A percentile compares a stretch with the other conserved stretches of the same genome.
phyloP scores from a whole-genome alignment of 2,797 vertebrate species.

The Strix occidentalis region DNA sequence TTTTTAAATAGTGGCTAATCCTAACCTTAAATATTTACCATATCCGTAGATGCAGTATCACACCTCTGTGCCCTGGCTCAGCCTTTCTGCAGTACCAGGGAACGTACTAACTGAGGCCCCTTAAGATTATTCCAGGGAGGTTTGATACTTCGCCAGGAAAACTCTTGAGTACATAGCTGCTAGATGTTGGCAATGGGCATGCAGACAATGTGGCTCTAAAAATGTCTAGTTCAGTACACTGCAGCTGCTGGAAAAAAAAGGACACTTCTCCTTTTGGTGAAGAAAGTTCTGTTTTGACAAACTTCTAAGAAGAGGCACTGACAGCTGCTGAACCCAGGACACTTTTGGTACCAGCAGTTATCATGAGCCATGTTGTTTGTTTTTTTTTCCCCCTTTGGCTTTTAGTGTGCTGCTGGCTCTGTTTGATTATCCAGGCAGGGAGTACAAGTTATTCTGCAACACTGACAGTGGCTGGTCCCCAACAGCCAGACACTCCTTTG shows the following conservation, averaged over 20 bases:
- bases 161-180: slow-evolving; percentile 13
- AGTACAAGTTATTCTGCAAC: not conserved
- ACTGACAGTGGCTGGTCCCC: not conserved
- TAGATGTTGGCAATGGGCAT: slow-evolving; percentile 7
- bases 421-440: not conserved
- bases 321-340: not conserved
- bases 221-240: not conserved
- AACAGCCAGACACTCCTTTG: not conserved
- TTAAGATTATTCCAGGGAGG: slow-evolving; percentile 10
- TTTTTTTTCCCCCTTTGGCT: not conserved
- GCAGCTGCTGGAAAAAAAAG: not conserved
- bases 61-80: not conserved
- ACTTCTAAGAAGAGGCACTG: not conserved
- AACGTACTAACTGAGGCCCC: not conserved
- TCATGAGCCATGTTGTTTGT: accelerated
- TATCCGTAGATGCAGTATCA: not conserved
- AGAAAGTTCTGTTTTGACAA: slow-evolving; percentile 8
- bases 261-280: not conserved
- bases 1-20: not conserved
- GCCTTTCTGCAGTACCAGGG: not conserved
- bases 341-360: not conserved
- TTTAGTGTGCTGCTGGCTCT: not conserved
- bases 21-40: slow-evolving; percentile 24
- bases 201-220: not conserved
- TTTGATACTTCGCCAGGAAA: slow-evolving; percentile 34